Percentiles rank a stretch among this genome's conserved stretches.
Evolutionary conservation across 1,140 invertebrate species (phyloP).

Genomic region (Periplaneta americana): DNA sequence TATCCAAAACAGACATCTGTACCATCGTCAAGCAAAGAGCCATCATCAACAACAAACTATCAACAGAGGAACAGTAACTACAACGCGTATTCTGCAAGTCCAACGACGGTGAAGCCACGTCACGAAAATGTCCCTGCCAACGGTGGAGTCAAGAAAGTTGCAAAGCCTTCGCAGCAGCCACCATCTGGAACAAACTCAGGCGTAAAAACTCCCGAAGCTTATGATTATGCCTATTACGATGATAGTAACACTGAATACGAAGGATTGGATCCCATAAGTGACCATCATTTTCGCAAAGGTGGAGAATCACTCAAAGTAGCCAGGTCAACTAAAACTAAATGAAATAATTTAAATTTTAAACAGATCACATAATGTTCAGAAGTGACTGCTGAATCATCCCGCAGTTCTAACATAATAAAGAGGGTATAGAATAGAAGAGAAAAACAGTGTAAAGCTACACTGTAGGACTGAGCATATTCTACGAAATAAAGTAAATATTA

Average conservation of each 20-base stretch:
- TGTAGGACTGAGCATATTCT: too few relatives aligned
- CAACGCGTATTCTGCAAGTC: not conserved
- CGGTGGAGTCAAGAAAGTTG: not conserved
- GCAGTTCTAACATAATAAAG: too few relatives aligned
- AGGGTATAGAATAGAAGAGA: too few relatives aligned
- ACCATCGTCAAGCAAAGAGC: not conserved
- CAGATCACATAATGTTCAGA: too few relatives aligned
- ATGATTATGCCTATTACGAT: conserved; percentile 19
- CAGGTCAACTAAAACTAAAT: not conserved
- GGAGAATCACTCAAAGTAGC: conserved; percentile 14
- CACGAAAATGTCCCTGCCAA: not conserved
- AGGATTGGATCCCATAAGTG: conserved; percentile 11
- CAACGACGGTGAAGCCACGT: not conserved
- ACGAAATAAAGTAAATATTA: too few relatives aligned
- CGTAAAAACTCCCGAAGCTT: not conserved
- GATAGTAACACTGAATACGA: conserved; percentile 13
- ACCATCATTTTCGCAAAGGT: conserved; percentile 18
- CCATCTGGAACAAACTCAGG: not conserved
- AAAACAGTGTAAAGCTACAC: too few relatives aligned
- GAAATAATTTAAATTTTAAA: too few relatives aligned
- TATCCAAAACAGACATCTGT: not conserved
- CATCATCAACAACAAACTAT: not conserved
- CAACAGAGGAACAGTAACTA: not conserved
- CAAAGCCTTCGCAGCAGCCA: too few relatives aligned
- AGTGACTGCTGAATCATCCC: too few relatives aligned